Evolutionary conservation across 2,113 vertebrate genomes (phyloP).

Genomic region (cattle (Bos taurus)): DNA sequence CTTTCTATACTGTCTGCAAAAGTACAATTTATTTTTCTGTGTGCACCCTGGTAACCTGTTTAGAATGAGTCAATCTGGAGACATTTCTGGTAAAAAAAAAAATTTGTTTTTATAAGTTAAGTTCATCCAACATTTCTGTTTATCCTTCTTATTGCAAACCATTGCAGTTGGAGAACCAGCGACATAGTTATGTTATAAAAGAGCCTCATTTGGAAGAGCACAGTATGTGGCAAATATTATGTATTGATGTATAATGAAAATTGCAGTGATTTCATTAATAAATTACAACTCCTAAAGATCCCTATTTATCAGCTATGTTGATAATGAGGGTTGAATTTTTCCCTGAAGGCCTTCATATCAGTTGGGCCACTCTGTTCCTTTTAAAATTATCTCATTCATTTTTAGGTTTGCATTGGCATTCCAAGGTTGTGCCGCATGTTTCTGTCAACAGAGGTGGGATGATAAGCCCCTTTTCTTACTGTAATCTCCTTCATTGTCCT

Average conservation of each 20-base stretch:
- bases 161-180: not conserved
- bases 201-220: not conserved
- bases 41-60: not conserved
- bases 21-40: conserved; percentile 13
- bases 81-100: not conserved
- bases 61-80: not conserved
- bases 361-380: not conserved
- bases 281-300: not conserved
- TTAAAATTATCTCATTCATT: not conserved
- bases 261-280: not conserved
- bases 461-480: not conserved
- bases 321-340: not conserved
- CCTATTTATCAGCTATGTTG: not conserved
- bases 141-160: not conserved
- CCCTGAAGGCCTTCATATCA: not conserved
- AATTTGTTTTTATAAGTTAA: not conserved
- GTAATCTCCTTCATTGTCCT: not conserved
- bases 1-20: not conserved
- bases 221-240: not conserved
- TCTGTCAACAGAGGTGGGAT: not conserved
- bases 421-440: not conserved
- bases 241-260: not conserved
- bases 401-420: not conserved
- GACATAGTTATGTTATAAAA: not conserved
- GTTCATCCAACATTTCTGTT: not conserved